Conservation (phyloP, 1,140 invertebrate species). For the Glomeris maerens region DNA sequence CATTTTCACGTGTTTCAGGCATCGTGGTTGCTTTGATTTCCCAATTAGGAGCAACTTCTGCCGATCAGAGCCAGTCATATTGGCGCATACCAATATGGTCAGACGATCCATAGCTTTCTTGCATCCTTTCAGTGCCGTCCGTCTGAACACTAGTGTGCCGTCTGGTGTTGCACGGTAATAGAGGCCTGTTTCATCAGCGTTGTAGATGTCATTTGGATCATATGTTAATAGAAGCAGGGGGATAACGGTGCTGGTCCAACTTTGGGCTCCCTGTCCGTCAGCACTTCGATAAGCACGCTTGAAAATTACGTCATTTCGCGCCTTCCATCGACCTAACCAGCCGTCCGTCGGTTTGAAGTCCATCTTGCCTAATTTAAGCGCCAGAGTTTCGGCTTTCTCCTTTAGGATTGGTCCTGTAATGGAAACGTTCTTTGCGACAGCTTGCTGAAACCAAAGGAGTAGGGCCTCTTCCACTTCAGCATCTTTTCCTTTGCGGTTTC, state of each 20-base stretch:
- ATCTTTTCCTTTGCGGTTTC: constrained; percentile 3
- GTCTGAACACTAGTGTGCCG: constrained; percentile 16
- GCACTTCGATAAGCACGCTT: constrained; percentile 16
- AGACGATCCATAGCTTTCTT: constrained; percentile 19
- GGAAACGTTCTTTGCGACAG: constrained; percentile 12
- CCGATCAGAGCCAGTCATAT: constrained; percentile 16
- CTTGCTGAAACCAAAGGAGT: constrained; percentile 15
- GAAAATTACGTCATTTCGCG: constrained; percentile 15
- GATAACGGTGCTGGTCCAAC: constrained; percentile 5
- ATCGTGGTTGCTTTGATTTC: constrained; percentile 17
- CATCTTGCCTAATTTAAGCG: constrained; percentile 14
- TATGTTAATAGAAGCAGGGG: constrained; percentile 18
- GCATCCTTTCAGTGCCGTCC: constrained; percentile 14
- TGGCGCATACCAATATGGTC: constrained; percentile 14
- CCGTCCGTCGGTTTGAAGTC: constrained; percentile 24
- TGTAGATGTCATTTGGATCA: constrained; percentile 22
- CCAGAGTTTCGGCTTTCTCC: constrained; percentile 17
- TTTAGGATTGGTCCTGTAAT: constrained; percentile 18
- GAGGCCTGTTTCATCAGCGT: constrained; percentile 18
- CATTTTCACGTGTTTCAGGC: constrained; percentile 18
- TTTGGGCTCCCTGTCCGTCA: background rate
- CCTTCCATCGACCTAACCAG: constrained; percentile 19
- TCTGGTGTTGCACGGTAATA: constrained; percentile 18
- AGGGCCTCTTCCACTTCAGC: constrained; percentile 19
- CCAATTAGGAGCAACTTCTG: constrained; percentile 17